Conservation (phyloP, 2,113 vertebrate genomes). For the Aphelocoma coerulescens region DNA sequence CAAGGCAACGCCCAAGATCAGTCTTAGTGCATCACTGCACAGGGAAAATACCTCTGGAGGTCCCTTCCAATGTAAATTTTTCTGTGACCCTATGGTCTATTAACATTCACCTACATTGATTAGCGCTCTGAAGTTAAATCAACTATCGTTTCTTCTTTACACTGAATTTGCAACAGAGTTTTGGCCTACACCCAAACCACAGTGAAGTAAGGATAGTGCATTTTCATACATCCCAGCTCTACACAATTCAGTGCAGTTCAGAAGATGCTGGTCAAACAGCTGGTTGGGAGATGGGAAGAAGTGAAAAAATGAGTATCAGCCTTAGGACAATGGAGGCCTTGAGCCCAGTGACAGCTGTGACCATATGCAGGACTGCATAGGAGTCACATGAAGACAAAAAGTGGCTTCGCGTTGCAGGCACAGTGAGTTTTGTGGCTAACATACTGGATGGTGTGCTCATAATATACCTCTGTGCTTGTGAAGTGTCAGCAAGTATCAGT, state of each 20-base stretch:
- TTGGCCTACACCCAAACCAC: background rate
- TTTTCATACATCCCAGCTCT: background rate
- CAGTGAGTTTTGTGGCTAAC: background rate
- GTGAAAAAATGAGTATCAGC: background rate
- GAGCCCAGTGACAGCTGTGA: background rate
- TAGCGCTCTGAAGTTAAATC: background rate
- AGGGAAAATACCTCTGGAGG: background rate
- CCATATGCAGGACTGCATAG: background rate
- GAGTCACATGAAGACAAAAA: background rate
- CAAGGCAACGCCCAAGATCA: background rate
- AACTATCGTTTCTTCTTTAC: background rate
- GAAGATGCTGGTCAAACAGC: background rate
- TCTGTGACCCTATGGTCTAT: background rate
- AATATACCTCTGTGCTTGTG: background rate
- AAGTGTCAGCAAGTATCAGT: background rate
- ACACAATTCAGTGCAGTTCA: background rate
- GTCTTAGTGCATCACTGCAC: background rate
- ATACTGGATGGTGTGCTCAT: background rate
- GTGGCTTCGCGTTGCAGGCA: background rate
- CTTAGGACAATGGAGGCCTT: background rate
- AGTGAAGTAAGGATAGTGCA: background rate
- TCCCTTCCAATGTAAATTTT: background rate
- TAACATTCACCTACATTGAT: background rate
- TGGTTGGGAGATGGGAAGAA: background rate
- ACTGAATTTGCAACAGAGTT: background rate